A percentile compares a stretch with the other conserved stretches of the same genome.
These are phyloP conservation scores for Plusia festucae DNA, from an alignment of 2,888 invertebrate species.

Conservation along the genomic window DNA sequence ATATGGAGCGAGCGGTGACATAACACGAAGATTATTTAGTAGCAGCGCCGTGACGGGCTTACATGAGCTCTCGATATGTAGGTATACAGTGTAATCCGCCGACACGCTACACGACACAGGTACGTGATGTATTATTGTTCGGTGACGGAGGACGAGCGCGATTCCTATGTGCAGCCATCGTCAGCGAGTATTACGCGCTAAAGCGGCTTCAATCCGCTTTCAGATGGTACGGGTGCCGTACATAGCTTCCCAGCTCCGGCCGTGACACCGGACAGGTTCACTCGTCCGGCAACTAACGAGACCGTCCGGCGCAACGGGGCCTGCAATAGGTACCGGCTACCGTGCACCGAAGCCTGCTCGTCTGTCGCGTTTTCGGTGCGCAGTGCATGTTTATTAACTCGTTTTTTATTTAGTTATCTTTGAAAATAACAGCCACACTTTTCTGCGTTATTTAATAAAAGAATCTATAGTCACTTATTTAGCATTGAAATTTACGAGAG, in stretches of 20 bases:
- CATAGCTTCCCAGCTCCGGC: neutral
- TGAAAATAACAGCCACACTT: too few species aligned
- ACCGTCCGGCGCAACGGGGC: neutral
- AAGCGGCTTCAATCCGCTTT: neutral
- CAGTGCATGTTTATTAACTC: too few species aligned
- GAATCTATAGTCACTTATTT: too few species aligned
- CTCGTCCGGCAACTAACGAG: neutral
- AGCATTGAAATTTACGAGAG: too few species aligned
- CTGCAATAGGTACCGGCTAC: neutral
- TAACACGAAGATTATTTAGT: constrained; percentile 1
- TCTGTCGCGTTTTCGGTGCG: neutral
- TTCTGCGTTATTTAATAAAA: too few species aligned
- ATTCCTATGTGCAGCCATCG: neutral
- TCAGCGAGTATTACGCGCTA: neutral
- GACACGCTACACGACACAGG: neutral
- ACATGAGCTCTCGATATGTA: neutral
- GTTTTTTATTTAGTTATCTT: too few species aligned
- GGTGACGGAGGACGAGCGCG: neutral
- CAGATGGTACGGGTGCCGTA: neutral
- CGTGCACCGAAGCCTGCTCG: neutral
- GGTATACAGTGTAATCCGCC: neutral
- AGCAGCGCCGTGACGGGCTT: neutral
- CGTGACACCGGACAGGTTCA: neutral
- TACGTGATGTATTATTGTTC: neutral
- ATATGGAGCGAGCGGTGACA: neutral